Conservation (phyloP, 2,113 vertebrate genomes). For the Cyprinodon brontotheroides region DNA sequence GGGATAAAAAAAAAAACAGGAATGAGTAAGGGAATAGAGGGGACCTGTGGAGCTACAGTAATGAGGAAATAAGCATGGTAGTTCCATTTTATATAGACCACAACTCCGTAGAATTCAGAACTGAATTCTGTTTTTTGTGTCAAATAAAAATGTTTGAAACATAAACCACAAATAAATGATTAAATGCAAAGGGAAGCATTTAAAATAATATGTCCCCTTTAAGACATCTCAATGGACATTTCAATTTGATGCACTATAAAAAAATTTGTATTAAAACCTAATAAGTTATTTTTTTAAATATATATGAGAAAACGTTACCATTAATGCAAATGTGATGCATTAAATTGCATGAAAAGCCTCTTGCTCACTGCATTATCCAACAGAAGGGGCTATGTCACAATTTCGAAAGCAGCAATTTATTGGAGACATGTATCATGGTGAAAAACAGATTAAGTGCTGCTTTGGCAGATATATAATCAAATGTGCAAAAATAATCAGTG, state of each 20-base stretch:
- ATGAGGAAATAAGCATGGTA: no score
- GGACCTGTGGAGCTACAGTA: no score
- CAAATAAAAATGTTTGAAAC: no score
- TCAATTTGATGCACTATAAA: neutral
- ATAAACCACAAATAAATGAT: no score
- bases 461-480: slow-evolving; percentile 58
- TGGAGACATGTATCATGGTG: slow-evolving; percentile 29
- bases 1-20: no score
- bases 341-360: neutral
- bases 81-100: no score
- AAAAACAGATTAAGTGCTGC: slow-evolving; percentile 25
- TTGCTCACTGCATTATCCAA: slow-evolving; percentile 1
- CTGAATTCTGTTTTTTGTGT: no score
- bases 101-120: no score
- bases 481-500: slow-evolving; percentile 53
- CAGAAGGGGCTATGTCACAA: slow-evolving; percentile 24
- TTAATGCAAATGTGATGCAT: neutral
- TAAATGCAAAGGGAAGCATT: no score
- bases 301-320: neutral
- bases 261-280: no score
- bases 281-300: neutral
- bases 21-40: no score
- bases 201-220: no score
- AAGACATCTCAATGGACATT: neutral
- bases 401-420: slow-evolving; percentile 30